These are phyloP conservation scores for Oreochromis aureus DNA, from an alignment of 2,113 vertebrate species.

Conservation along the genomic window DNA sequence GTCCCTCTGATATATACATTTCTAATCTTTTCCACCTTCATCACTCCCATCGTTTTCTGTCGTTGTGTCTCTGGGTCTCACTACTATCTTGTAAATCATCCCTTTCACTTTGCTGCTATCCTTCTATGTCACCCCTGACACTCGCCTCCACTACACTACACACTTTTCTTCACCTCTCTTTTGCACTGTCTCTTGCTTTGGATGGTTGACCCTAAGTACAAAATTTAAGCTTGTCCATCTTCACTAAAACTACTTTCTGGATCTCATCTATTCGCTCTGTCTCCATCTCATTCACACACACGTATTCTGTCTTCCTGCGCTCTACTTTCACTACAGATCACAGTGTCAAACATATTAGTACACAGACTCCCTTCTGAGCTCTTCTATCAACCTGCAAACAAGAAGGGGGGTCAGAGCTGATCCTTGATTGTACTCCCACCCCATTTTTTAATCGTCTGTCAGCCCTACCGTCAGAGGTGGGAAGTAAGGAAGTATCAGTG, in stretches of 20 bases:
- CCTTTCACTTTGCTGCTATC: not conserved
- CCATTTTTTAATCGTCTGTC: not conserved
- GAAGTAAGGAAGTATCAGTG: not conserved
- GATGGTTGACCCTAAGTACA: no score
- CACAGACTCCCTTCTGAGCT: not conserved
- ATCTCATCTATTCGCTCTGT: rapidly evolving
- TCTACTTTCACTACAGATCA: not conserved
- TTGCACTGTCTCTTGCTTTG: not conserved
- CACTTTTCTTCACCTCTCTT: not conserved
- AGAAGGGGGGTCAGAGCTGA: not conserved
- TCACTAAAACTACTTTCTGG: not conserved
- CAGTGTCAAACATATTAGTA: not conserved
- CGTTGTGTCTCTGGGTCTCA: not conserved
- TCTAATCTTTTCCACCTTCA: not conserved
- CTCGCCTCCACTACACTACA: not conserved
- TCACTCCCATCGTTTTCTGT: not conserved
- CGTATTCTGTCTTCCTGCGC: not conserved
- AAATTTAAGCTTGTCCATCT: not conserved
- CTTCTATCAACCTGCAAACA: not conserved
- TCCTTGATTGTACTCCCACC: not conserved
- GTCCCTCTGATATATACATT: not conserved
- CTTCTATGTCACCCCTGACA: not conserved
- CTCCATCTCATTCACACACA: not conserved
- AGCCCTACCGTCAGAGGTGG: not conserved
- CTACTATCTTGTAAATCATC: not conserved